Conservation (phyloP, 2,113 vertebrate species). For the Prietella phreatophila region DNA sequence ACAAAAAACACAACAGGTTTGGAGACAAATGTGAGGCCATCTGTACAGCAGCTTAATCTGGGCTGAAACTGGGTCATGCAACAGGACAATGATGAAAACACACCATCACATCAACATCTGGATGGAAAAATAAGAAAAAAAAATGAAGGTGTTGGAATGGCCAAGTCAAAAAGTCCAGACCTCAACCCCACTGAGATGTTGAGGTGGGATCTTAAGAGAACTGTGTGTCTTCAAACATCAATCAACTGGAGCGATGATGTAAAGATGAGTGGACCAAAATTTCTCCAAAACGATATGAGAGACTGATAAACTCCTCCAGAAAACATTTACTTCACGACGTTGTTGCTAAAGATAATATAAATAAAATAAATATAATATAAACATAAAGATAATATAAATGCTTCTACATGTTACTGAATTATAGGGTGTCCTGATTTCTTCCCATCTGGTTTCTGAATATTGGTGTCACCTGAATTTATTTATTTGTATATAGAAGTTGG, state of each 20-base stretch:
- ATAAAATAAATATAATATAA: too few species aligned
- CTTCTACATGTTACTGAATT: not conserved
- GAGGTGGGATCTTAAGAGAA: too few species aligned
- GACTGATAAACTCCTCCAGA: too few species aligned
- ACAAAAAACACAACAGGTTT: not conserved
- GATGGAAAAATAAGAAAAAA: not conserved
- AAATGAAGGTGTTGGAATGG: not conserved
- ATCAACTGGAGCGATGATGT: too few species aligned
- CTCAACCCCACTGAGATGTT: not conserved
- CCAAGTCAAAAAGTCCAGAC: not conserved
- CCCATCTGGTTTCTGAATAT: not conserved
- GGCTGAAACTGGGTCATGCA: not conserved
- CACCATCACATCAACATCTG: not conserved
- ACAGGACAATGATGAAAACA: not conserved
- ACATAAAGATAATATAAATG: too few species aligned
- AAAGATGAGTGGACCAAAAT: too few species aligned
- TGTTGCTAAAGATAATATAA: too few species aligned
- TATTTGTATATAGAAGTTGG: not conserved
- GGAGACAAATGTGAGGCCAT: not conserved
- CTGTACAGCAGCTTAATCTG: not conserved
- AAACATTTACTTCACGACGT: too few species aligned
- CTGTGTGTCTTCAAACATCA: too few species aligned
- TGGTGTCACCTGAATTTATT: not conserved
- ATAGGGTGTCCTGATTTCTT: not conserved
- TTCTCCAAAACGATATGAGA: too few species aligned